Percentiles rank a stretch among this genome's conserved stretches.
These are phyloP conservation scores for Eptesicus fuscus DNA, from an alignment of 2,113 vertebrate species.

Conservation along the genomic window DNA sequence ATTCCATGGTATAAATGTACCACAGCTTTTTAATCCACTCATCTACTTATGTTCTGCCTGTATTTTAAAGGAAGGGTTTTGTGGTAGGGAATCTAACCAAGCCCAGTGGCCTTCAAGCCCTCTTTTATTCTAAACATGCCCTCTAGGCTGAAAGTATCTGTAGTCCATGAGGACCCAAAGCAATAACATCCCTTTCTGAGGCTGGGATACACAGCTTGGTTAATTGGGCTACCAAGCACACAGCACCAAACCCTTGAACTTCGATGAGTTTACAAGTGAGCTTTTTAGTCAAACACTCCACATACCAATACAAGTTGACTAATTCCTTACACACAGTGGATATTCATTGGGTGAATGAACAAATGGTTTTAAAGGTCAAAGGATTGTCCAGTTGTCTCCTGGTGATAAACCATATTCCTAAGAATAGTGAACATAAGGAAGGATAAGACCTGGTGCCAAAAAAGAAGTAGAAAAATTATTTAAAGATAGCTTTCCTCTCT, in stretches of 20 bases:
- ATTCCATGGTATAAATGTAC: too few species aligned
- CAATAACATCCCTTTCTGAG: background rate
- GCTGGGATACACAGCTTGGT: background rate
- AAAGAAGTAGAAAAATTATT: background rate
- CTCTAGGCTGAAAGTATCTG: background rate
- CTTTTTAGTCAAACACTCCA: background rate
- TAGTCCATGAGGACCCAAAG: background rate
- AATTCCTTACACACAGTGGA: background rate
- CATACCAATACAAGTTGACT: background rate
- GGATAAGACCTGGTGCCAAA: background rate
- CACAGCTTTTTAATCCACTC: too few species aligned
- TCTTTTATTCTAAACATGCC: background rate
- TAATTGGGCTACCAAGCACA: background rate
- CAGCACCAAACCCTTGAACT: background rate
- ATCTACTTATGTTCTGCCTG: background rate
- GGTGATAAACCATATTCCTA: background rate
- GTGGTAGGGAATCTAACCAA: background rate
- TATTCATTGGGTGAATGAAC: background rate
- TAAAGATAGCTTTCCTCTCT: background rate
- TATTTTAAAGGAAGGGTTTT: constrained; percentile 65
- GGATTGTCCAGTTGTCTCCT: background rate
- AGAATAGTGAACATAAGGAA: background rate
- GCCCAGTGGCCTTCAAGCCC: background rate
- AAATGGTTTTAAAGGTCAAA: background rate
- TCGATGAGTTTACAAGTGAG: background rate